Evolutionary conservation across 2,888 invertebrate species (phyloP), one percentile per base, ranked within the genome.

Genomic region (Polyommatus iphigenia): DNA sequence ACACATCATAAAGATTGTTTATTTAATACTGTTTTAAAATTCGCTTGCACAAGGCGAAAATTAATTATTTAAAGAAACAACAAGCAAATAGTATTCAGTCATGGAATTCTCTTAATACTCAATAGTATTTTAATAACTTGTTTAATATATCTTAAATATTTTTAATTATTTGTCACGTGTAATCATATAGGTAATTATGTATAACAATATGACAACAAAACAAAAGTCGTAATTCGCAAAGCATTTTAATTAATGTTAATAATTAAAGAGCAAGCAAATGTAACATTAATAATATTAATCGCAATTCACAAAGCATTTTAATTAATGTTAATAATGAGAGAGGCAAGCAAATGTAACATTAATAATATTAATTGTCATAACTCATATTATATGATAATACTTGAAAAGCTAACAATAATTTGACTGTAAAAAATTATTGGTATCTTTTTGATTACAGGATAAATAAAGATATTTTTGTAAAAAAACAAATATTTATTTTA

Each of bases 391-490:
- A 13, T 46, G 46, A 3, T 13, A 3, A 46, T 46, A 13, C 71
- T 77, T 62, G 75, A 75, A 79, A 79, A 54, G 71, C 7, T 75
- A 77, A 79, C 77, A 59, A 50, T 72, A 78, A n/a, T 72, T 62
- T 18, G 5, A 67, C 20, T 67, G 5, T 32, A 36, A 41, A 71
- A 67, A 76, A 67, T 71, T 54, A 71, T 41, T 29, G 78, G 62
- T 77, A 77, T 73, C 77, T 78, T 76, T 78, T 78, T 77, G 57
- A 78, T 72, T 59, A 57, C 13, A 50, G 29, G 46, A 46, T 4
- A 41, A 73, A 50, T 73, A 73, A 73, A 73, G 41, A 50, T 73
- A 24, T 41, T 73, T 73, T 24, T 73, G 8, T 46, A 13, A 50
- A 73, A 73, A 67, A 67, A 67, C 67, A 67, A 73, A 41, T 36